Evolutionary conservation across 64 coral and sea anemone genomes (phyloP), one percentile per base, ranked within the genome.

Genomic region (Hydrozoanthus tunicans): DNA sequence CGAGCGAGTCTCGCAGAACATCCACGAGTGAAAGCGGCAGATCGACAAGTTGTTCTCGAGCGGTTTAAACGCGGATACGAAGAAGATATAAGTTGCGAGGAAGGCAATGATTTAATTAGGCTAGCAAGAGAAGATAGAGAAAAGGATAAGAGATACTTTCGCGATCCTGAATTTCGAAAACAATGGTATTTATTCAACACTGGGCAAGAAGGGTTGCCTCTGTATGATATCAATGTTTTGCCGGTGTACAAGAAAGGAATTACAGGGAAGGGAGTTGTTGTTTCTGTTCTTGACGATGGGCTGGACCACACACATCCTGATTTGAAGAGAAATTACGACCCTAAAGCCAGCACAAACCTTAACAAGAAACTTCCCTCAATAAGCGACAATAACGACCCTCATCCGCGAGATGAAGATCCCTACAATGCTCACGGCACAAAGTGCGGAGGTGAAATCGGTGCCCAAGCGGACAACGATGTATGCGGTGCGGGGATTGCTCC

Each of bases 381-480:
- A n/a, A 25, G 27, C 59, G 69, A 76, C n/a, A 78, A 85, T 4
- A 57, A 83, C 7, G 95, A 96, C 62, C 95, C 95, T n/a, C 89
- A 90, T 58, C 95, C 95, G 0, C 89, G 89, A 74, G 95, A 96
- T 66, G 63, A 53, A 81, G 95, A 96, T 94, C 89, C 92, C 4
- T 96, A 96, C 72, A 96, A 96, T 51, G 95, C 95, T 70, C 95
- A 96, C 83, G 95, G 95, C 8, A 97, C 95, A 8, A 97, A 94
- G 80, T 97, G 92, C 12, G 95, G 82, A 6, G 95, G 95, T 24
- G 95, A 97, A 94, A 89, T 97, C 57, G 95, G 92, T 20, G 95
- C 95, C n/a, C 77, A 97, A 91, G 95, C 90, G 6, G 81, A 97
- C 67, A 97, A 97, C 83, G 90, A 94, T 64, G 63, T 92, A 25